Evolutionary conservation across 2,113 vertebrate genomes (phyloP).

Genomic region (Tachysurus vachellii): DNA sequence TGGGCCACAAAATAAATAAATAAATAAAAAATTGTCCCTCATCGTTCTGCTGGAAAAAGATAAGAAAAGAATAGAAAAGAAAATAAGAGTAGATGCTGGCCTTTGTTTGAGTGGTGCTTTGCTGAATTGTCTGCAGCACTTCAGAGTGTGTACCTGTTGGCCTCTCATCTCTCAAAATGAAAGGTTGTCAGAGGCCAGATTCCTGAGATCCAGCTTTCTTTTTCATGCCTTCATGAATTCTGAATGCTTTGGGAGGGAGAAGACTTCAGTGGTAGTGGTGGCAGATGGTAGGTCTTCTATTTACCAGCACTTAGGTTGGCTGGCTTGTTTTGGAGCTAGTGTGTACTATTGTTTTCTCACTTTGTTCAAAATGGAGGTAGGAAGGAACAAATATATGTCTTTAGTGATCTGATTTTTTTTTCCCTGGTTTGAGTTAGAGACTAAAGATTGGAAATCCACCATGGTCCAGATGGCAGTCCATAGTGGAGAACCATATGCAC

Average conservation of each 20-base stretch:
- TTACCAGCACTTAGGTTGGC: not conserved
- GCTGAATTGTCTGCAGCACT: conserved; percentile 17
- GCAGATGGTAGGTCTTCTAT: not conserved
- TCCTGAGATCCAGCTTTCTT: conserved; percentile 28
- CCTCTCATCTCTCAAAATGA: conserved; percentile 39
- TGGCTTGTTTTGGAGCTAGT: not conserved
- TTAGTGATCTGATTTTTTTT: not conserved
- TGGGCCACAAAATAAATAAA: not conserved
- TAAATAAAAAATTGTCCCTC: not conserved
- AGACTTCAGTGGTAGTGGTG: not conserved
- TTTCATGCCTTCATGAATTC: conserved; percentile 11
- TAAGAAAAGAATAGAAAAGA: conserved; percentile 6
- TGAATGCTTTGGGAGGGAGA: not conserved
- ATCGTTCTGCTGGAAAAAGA: conserved; percentile 17
- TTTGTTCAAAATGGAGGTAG: not conserved
- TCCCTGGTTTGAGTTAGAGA: not conserved
- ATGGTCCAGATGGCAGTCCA: not conserved
- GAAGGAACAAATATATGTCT: not conserved
- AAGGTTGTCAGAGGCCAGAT: conserved; percentile 26
- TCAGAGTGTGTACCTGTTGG: conserved; percentile 27
- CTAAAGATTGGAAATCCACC: not conserved
- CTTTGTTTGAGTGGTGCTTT: conserved; percentile 30
- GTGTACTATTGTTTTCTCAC: not conserved
- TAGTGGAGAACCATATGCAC: not conserved
- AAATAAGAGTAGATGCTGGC: conserved; percentile 10